phyloP scores from a whole-genome alignment of 2,113 vertebrate species.

The Vulpes ferrilata region DNA sequence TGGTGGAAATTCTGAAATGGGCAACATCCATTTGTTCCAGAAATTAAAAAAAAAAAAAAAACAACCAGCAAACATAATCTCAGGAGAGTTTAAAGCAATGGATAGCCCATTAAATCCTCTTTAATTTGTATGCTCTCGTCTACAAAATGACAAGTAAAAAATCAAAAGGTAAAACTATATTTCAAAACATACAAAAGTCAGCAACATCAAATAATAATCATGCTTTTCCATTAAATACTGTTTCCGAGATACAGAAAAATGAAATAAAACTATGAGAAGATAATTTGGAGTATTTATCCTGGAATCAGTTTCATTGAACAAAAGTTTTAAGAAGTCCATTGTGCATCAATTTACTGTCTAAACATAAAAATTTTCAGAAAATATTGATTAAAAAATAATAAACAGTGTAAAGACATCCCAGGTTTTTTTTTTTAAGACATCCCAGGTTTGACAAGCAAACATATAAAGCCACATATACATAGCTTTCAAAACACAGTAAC shows the following conservation, averaged over 20 bases:
- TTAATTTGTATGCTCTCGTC: background rate
- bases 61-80: background rate
- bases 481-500: background rate
- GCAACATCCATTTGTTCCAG: background rate
- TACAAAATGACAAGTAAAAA: background rate
- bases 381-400: background rate
- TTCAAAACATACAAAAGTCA: conserved; percentile 49
- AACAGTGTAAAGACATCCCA: background rate
- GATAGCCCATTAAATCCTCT: background rate
- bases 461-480: background rate
- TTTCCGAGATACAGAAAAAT: conserved; percentile 31
- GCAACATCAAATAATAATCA: conserved; percentile 3
- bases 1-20: background rate
- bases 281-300: background rate
- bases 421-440: conserved; percentile 10
- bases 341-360: background rate
- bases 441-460: background rate
- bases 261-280: conserved; percentile 4
- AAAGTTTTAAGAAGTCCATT: background rate
- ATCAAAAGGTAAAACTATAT: background rate
- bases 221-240: background rate
- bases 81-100: background rate
- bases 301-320: background rate
- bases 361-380: background rate
- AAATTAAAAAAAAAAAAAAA: conserved; percentile 47